These are phyloP conservation scores for Doryteuthis pealeii DNA, from an alignment of 1,140 invertebrate species.

Conservation along the genomic window DNA sequence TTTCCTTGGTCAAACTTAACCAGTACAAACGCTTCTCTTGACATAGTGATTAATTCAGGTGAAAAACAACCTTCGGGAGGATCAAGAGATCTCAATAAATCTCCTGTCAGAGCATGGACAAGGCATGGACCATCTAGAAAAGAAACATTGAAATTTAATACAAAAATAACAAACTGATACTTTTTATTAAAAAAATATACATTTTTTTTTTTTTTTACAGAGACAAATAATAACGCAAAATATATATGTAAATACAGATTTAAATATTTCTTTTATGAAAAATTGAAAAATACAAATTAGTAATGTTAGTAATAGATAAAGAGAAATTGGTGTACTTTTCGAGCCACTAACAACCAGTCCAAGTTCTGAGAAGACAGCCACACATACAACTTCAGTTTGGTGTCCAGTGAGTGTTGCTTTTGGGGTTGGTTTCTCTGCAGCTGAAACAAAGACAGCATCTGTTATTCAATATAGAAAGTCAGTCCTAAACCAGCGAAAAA, in stretches of 20 bases:
- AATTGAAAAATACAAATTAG: too few species aligned
- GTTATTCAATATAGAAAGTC: constrained; percentile 1
- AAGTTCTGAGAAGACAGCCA: constrained; percentile 95
- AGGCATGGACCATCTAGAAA: constrained; percentile 86
- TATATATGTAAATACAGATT: too few species aligned
- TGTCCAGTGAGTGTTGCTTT: constrained; percentile 95
- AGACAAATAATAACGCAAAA: background rate
- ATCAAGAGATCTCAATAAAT: constrained; percentile 89
- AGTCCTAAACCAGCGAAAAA: background rate
- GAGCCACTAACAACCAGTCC: constrained; percentile 93
- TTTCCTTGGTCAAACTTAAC: constrained; percentile 90
- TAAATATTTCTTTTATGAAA: too few species aligned
- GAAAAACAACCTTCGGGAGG: constrained; percentile 71
- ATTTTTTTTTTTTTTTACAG: too few species aligned
- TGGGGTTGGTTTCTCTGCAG: constrained; percentile 81
- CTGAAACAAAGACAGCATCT: constrained; percentile 32
- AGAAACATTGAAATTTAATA: constrained; percentile 28
- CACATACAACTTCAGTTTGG: constrained; percentile 89
- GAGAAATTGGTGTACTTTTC: constrained; percentile 54
- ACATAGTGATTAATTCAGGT: constrained; percentile 90
- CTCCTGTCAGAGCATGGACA: constrained; percentile 97
- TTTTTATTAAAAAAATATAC: too few species aligned
- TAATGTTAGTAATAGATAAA: too few species aligned
- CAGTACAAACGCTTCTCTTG: constrained; percentile 93
- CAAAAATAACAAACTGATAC: constrained; percentile 14